Base-by-base conservation (phyloP, 2,113 vertebrate genomes). In the Haemorhous mexicanus region DNA sequence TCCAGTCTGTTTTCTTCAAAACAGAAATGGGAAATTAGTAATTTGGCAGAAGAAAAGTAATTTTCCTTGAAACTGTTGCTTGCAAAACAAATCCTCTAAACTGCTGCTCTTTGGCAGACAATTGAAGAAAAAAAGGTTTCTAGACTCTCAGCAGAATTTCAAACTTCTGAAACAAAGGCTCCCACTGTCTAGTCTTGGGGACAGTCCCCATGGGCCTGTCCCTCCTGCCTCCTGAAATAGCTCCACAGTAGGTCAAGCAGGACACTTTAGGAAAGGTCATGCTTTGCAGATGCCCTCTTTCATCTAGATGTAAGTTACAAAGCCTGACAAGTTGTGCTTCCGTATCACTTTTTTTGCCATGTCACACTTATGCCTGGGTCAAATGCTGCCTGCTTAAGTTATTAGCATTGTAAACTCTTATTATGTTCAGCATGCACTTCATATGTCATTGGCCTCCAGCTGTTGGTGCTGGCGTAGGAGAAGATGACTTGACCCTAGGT, bases 361-460 rank as follows among this genome's bases (percentile, higher is more conserved):
- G 80, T 84, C 89, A 67, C 89, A 47, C 84, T 79, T 56, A 47
- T 1, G 30, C 63, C 89, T 89, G 19, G 8, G 74, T 90, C 89
- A 94, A 84, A 88, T 69, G 68, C 70, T 93, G 84, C 93, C 90
- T 96, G 82, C 75, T 95, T 96, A 95, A 88, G 82, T 80, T 83
- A 95, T 94, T 94, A 96, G 93, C 90, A 91, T 91, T 97, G 94
- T 89, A 95, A 97, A 93, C 89, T 79, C 94, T 84, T 89, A 80
- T 91, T 96, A 90, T 61, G 69, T 92, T 89, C 14, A 3, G 73
- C 47, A 4, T 87, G 89, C 86, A 84, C 84, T 97, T 96, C 94
- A 89, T 75, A 47, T 94, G 92, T 90, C 95, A 92, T 93, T 96
- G 95, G 68, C 79, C 85, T 94, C 76, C 95, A 95, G 94, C 92